A percentile compares a stretch with the other conserved stretches of the same genome.
Evolutionary conservation across 2,113 vertebrate genomes (phyloP).

Genomic region (Microcebus jonahi): DNA sequence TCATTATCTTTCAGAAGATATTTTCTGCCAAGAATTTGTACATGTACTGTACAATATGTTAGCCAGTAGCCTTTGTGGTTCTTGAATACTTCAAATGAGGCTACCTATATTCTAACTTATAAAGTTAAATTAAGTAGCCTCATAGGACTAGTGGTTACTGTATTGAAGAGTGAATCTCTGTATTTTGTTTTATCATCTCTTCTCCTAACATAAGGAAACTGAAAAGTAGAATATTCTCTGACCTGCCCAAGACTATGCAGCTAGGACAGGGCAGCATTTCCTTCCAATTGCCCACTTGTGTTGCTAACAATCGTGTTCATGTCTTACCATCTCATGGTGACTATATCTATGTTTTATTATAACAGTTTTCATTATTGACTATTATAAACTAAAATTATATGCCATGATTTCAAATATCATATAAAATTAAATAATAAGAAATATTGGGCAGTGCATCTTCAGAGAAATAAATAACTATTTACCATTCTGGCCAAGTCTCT

Average conservation of each 20-base stretch:
- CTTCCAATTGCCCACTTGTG: not conserved
- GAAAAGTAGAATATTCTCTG: not conserved
- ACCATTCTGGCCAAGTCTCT: not conserved
- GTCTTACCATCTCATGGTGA: not conserved
- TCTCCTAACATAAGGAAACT: not conserved
- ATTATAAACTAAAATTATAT: not conserved
- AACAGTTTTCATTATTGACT: not conserved
- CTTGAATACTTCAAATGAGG: not conserved
- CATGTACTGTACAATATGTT: not conserved
- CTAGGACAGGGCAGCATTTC: not conserved
- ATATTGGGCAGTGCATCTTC: not conserved
- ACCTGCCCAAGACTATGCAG: not conserved
- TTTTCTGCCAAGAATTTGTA: not conserved
- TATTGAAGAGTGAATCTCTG: not conserved
- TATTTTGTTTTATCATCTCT: not conserved
- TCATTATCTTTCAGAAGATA: not conserved
- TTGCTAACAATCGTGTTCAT: not conserved
- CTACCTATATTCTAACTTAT: not conserved
- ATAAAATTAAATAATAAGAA: not conserved
- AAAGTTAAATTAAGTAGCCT: not conserved
- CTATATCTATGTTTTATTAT: not conserved
- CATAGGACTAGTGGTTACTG: not conserved
- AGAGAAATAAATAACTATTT: not conserved
- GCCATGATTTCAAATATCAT: not conserved
- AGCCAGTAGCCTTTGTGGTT: not conserved